phyloP scores from a whole-genome alignment of 2,113 vertebrate species.

The Danionella cerebrum region DNA sequence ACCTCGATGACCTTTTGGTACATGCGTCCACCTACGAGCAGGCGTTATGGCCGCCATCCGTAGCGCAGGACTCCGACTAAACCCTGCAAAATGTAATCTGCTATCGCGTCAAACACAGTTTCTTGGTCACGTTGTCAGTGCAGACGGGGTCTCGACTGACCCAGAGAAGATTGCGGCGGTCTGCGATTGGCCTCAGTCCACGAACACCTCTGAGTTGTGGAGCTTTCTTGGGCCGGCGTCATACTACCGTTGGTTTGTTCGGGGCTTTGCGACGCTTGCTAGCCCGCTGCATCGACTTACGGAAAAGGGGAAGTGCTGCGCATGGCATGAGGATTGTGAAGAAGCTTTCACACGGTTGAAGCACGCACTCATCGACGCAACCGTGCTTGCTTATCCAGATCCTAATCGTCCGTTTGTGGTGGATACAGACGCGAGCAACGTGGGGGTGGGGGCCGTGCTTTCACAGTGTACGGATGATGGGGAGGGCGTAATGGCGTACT shows the following conservation, averaged over 20 bases:
- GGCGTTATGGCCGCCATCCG: no score
- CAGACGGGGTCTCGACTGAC: background rate
- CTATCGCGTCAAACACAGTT: no score
- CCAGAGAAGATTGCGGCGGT: background rate
- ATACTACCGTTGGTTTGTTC: background rate
- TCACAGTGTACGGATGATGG: no score
- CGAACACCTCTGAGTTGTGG: no score
- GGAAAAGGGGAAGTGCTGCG: background rate
- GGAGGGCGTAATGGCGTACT: background rate
- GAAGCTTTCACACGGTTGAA: background rate
- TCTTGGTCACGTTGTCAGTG: no score
- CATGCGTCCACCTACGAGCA: no score
- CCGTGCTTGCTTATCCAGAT: background rate
- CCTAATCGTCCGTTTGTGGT: background rate
- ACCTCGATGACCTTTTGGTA: no score
- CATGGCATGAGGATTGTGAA: background rate
- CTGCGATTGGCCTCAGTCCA: background rate
- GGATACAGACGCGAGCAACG: background rate
- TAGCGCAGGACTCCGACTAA: no score
- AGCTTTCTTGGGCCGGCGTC: no score
- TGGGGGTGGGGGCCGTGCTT: background rate
- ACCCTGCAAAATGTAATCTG: no score
- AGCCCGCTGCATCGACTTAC: background rate
- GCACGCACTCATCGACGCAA: background rate
- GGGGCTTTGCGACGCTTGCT: background rate